These are phyloP conservation scores for Crocidura indochinensis DNA, from an alignment of 2,797 vertebrate species.

Conservation along the genomic window DNA sequence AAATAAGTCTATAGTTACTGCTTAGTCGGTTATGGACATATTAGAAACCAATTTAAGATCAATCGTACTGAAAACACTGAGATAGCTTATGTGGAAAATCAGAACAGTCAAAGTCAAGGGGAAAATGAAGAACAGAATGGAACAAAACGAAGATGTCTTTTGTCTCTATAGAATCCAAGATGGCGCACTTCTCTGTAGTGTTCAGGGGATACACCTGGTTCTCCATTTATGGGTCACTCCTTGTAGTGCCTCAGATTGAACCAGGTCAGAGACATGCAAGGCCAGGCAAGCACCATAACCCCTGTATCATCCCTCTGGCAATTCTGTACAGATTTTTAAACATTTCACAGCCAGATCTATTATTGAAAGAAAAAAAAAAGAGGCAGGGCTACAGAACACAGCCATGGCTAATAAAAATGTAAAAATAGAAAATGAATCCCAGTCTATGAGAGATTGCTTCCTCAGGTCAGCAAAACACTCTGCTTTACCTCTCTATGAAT, in stretches of 20 bases:
- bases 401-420: conserved; percentile 54
- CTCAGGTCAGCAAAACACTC: not conserved
- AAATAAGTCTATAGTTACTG: conserved; percentile 54
- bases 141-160: conserved; percentile 58
- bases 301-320: no score
- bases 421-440: conserved; percentile 68
- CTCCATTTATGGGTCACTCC: no score
- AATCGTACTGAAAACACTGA: conserved; percentile 60
- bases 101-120: not conserved
- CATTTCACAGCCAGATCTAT: conserved; percentile 56
- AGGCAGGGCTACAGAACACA: conserved; percentile 13
- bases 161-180: not conserved
- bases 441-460: conserved; percentile 31
- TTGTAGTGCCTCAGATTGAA: no score
- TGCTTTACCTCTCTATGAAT: conserved; percentile 40
- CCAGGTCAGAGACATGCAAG: no score
- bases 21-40: not conserved
- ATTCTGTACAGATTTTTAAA: conserved; percentile 45
- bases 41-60: conserved; percentile 32
- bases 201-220: no score
- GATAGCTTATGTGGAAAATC: conserved; percentile 41
- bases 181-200: no score
- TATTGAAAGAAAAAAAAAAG: conserved; percentile 30
- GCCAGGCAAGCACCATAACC: no score
- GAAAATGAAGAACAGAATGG: not conserved